A percentile compares a stretch with the other conserved stretches of the same genome.
These are phyloP conservation scores for Trichacis sp. DNA, from an alignment of 2,888 invertebrate genomes.

Conservation along the genomic window DNA sequence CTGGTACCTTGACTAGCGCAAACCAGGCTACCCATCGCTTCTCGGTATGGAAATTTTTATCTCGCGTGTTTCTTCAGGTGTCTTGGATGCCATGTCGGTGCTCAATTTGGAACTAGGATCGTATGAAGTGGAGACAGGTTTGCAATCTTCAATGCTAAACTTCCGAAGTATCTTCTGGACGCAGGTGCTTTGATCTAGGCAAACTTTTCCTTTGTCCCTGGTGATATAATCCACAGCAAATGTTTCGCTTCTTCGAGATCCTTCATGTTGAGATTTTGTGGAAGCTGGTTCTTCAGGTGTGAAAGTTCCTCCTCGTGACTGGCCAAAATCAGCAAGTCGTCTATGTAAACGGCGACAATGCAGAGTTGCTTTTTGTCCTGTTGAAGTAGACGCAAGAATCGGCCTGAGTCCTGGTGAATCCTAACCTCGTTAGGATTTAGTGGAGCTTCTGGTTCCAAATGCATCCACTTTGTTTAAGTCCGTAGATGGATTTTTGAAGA, in stretches of 20 bases:
- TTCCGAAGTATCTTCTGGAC: constrained; percentile 42
- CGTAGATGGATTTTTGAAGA: constrained; percentile 38
- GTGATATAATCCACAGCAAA: constrained; percentile 27
- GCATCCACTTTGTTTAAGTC: constrained; percentile 26
- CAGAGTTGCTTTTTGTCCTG: not conserved
- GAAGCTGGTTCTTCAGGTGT: constrained; percentile 12
- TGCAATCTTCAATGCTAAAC: constrained; percentile 49
- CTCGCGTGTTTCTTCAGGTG: constrained; percentile 13
- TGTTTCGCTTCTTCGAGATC: constrained; percentile 24
- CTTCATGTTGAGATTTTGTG: constrained; percentile 19
- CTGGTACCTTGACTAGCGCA: constrained; percentile 27
- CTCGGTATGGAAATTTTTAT: constrained; percentile 25
- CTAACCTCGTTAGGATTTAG: too few species aligned
- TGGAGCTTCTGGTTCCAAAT: constrained; percentile 26
- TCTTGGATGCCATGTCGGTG: constrained; percentile 18
- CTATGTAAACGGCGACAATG: constrained; percentile 32
- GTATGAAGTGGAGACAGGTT: constrained; percentile 47
- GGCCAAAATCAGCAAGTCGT: constrained; percentile 32
- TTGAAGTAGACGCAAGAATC: constrained; percentile 1
- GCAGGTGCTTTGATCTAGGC: constrained; percentile 39
- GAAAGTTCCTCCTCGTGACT: constrained; percentile 6
- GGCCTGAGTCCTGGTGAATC: too few species aligned
- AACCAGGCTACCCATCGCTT: constrained; percentile 29
- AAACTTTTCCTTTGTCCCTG: constrained; percentile 6
- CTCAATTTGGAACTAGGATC: constrained; percentile 21